These are phyloP conservation scores for Xestoiulus laeticollis DNA, from an alignment of 2,888 invertebrate genomes.

Conservation along the genomic window DNA sequence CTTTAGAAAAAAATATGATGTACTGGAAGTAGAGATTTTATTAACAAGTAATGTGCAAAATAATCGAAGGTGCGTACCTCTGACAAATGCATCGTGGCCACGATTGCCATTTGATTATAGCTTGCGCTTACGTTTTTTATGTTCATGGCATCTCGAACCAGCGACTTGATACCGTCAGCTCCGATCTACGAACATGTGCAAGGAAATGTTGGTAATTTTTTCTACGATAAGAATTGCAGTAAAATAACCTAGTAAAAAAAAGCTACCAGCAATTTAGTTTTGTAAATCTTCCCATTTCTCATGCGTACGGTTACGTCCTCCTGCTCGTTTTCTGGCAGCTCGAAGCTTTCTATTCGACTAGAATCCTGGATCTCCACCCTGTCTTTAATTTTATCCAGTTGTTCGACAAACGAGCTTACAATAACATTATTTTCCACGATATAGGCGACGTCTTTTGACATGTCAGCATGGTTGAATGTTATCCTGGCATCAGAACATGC, in stretches of 20 bases:
- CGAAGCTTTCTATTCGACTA: constrained; percentile 74
- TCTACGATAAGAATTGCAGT: background rate
- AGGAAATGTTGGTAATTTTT: constrained; percentile 32
- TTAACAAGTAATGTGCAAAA: too few species aligned
- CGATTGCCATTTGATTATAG: constrained; percentile 91
- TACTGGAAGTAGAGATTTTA: too few species aligned
- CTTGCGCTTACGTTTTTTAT: constrained; percentile 82
- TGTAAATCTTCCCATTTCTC: constrained; percentile 68
- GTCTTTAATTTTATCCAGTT: constrained; percentile 68
- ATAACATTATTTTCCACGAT: constrained; percentile 95
- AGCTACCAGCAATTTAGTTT: constrained; percentile 66
- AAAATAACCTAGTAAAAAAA: constrained; percentile 45
- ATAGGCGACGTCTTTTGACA: constrained; percentile 81
- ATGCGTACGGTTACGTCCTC: constrained; percentile 68
- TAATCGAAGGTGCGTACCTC: background rate
- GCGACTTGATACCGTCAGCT: constrained; percentile 92
- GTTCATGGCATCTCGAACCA: constrained; percentile 83
- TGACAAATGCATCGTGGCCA: constrained; percentile 74
- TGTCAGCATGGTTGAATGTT: constrained; percentile 73
- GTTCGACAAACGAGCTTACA: constrained; percentile 75
- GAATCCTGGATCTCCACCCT: constrained; percentile 76
- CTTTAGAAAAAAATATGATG: constrained; percentile 65
- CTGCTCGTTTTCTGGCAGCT: constrained; percentile 66
- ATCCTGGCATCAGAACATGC: constrained; percentile 88
- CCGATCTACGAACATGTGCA: constrained; percentile 73